Conservation (phyloP, 2,888 invertebrate genomes). For the Drepanosiphum platanoidis region DNA sequence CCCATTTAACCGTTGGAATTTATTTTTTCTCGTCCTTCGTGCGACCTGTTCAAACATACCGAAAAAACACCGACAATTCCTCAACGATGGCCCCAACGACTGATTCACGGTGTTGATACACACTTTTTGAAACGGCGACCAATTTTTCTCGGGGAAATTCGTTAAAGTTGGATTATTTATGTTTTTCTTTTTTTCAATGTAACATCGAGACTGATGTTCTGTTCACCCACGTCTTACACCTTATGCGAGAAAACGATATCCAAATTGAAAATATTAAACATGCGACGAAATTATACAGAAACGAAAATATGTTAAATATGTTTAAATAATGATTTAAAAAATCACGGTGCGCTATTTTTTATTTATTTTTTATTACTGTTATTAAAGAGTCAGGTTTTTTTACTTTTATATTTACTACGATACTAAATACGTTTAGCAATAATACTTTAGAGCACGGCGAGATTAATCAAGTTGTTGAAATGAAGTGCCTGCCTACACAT, state of each 20-base stretch:
- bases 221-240: background rate
- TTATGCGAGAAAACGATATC: background rate
- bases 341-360: too few species aligned
- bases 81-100: background rate
- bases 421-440: too few species aligned
- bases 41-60: background rate
- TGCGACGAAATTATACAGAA: background rate
- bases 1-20: background rate
- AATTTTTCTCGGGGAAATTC: background rate
- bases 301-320: background rate
- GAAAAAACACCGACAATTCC: background rate
- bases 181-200: background rate
- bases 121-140: background rate
- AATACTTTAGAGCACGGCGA: too few species aligned
- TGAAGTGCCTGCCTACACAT: too few species aligned
- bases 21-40: background rate
- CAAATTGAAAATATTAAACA: background rate
- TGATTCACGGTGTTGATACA: background rate
- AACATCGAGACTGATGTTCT: background rate
- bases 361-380: too few species aligned
- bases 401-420: too few species aligned
- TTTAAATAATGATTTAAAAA: too few species aligned
- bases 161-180: constrained; percentile 8
- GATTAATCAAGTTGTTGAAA: too few species aligned
- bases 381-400: too few species aligned